A percentile compares a stretch with the other conserved stretches of the same genome.
These are phyloP conservation scores for Gymnoscopelus microlampas DNA, from an alignment of 2,797 vertebrate genomes.

Conservation along the genomic window DNA sequence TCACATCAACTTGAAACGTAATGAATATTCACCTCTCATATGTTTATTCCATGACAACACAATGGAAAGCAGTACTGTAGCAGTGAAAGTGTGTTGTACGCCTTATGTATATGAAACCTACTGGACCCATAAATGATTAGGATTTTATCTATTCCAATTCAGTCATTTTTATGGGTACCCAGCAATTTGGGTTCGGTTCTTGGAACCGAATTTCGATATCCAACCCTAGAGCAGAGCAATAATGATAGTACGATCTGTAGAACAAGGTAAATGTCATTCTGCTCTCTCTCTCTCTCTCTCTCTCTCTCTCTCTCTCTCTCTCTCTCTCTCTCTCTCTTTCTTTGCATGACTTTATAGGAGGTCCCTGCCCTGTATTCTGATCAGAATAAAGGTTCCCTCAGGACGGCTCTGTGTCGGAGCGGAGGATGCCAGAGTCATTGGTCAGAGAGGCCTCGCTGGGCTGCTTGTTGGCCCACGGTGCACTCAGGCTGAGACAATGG, in stretches of 20 bases:
- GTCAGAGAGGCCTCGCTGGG: constrained; percentile 76
- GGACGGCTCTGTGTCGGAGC: constrained; percentile 70
- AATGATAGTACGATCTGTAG: constrained; percentile 46
- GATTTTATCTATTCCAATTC: too few relatives aligned
- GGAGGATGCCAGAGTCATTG: constrained; percentile 81
- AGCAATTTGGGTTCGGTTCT: too few relatives aligned
- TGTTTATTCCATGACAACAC: too few relatives aligned
- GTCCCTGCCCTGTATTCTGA: constrained; percentile 71
- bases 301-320: not conserved
- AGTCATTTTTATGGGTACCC: too few relatives aligned
- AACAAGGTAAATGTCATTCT: constrained; percentile 64
- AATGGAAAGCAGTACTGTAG: too few relatives aligned
- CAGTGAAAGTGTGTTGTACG: too few relatives aligned
- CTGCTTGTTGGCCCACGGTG: constrained; percentile 74
- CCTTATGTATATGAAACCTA: too few relatives aligned
- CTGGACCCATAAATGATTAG: too few relatives aligned
- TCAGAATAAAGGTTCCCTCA: constrained; percentile 77
- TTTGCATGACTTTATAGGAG: constrained; percentile 74
- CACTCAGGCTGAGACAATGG: constrained; percentile 66
- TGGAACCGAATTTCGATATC: too few relatives aligned
- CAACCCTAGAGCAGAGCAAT: constrained; percentile 35
- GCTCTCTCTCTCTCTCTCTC: constrained; percentile 42
- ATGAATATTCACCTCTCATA: too few relatives aligned
- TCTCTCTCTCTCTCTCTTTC: constrained; percentile 55
- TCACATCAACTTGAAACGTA: too few relatives aligned